phyloP scores from a whole-genome alignment of 2,888 invertebrate species.

The Papilio protenor region DNA sequence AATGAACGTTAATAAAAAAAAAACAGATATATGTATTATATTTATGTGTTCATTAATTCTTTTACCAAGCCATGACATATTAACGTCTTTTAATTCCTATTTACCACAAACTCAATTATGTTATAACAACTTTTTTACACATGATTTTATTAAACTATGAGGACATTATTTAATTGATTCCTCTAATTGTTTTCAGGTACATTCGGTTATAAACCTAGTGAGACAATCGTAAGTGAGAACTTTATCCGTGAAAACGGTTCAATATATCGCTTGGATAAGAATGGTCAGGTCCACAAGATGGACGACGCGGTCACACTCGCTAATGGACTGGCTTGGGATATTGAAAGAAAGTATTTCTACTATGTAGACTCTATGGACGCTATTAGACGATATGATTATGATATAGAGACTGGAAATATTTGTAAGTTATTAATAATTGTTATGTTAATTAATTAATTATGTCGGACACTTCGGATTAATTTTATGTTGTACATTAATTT shows the following conservation, averaged over 20 bases:
- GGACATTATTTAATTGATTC: background rate
- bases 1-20: no score
- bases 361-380: slow-evolving; percentile 89
- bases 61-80: no score
- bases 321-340: slow-evolving; percentile 92
- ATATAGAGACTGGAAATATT: slow-evolving; percentile 86
- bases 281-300: slow-evolving; percentile 55
- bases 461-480: background rate
- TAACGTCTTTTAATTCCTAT: no score
- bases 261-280: slow-evolving; percentile 73
- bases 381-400: slow-evolving; percentile 89
- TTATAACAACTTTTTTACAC: no score
- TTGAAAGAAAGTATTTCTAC: slow-evolving; percentile 87
- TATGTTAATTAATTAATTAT: background rate
- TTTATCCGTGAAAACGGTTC: slow-evolving; percentile 81
- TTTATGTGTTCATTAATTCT: no score
- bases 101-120: no score
- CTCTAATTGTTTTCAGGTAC: slow-evolving; percentile 71
- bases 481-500: background rate
- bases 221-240: slow-evolving; percentile 80
- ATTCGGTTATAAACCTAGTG: slow-evolving; percentile 74
- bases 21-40: no score
- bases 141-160: no score
- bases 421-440: slow-evolving; percentile 68
- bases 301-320: slow-evolving; percentile 84